phyloP scores from a whole-genome alignment of 2,797 vertebrate genomes.

The Karalla daura region DNA sequence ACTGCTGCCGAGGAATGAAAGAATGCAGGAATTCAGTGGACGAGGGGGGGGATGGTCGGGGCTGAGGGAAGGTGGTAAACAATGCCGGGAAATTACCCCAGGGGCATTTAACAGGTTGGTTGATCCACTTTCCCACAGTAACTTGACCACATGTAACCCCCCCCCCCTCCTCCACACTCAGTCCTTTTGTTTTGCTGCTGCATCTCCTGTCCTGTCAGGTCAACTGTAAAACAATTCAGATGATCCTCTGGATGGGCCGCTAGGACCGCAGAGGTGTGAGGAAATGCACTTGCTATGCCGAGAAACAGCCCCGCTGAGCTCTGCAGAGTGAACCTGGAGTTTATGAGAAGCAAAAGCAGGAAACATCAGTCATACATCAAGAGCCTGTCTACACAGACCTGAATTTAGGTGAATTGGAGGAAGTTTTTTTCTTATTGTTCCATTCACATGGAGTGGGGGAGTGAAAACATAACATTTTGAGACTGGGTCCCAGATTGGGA shows the following conservation, averaged over 20 bases:
- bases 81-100: slow-evolving; percentile 62
- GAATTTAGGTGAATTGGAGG: too few species aligned
- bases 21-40: slow-evolving; percentile 80
- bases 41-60: slow-evolving; percentile 47
- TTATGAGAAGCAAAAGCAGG: not conserved
- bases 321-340: not conserved
- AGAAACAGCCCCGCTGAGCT: not conserved
- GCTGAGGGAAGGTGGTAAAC: slow-evolving; percentile 54
- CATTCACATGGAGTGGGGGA: too few species aligned
- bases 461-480: too few species aligned
- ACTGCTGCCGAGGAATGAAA: slow-evolving; percentile 75
- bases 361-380: not conserved
- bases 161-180: too few species aligned
- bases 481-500: too few species aligned
- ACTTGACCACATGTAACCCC: slow-evolving; percentile 29
- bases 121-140: slow-evolving; percentile 73
- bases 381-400: too few species aligned
- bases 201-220: not conserved
- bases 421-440: too few species aligned
- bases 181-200: not conserved
- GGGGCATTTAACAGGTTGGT: slow-evolving; percentile 62
- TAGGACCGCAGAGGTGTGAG: not conserved
- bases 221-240: not conserved
- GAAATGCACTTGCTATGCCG: not conserved
- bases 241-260: not conserved